phyloP scores from a whole-genome alignment of 1,140 invertebrate genomes.

The Eupristina koningsbergeri region DNA sequence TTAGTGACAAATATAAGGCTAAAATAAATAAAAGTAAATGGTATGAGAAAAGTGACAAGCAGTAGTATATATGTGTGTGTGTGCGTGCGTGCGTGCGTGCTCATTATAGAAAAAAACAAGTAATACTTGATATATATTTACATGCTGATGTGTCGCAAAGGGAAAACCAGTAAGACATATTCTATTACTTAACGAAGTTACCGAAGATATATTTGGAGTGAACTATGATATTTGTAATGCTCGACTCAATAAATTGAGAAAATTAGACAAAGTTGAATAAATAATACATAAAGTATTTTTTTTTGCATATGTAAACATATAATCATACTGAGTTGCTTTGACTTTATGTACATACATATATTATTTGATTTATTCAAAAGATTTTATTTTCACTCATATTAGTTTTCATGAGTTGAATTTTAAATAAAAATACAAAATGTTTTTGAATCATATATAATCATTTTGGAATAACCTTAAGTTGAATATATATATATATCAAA shows the following conservation, averaged over 20 bases:
- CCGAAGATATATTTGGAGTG: not conserved
- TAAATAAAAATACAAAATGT: slow-evolving; percentile 1
- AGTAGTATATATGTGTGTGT: too few relatives aligned
- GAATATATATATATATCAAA: not conserved
- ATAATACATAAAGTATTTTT: not conserved
- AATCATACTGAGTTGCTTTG: not conserved
- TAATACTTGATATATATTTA: too few relatives aligned
- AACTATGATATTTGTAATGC: not conserved
- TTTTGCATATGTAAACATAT: not conserved
- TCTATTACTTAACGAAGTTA: too few relatives aligned
- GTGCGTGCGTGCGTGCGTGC: too few relatives aligned
- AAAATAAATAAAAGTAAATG: too few relatives aligned
- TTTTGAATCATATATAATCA: not conserved
- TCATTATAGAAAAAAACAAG: too few relatives aligned
- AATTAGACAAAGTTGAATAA: not conserved
- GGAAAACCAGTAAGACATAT: too few relatives aligned
- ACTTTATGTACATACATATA: not conserved
- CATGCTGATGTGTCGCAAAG: too few relatives aligned
- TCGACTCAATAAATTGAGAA: not conserved
- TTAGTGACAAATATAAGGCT: too few relatives aligned
- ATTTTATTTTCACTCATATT: not conserved
- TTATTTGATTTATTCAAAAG: not conserved
- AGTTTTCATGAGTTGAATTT: not conserved
- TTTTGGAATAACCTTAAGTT: not conserved
- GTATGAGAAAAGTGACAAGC: too few relatives aligned